A percentile compares a stretch with the other conserved stretches of the same genome.
Evolutionary conservation across 2,113 vertebrate species (phyloP).

Genomic region (Melanerpes formicivorus): DNA sequence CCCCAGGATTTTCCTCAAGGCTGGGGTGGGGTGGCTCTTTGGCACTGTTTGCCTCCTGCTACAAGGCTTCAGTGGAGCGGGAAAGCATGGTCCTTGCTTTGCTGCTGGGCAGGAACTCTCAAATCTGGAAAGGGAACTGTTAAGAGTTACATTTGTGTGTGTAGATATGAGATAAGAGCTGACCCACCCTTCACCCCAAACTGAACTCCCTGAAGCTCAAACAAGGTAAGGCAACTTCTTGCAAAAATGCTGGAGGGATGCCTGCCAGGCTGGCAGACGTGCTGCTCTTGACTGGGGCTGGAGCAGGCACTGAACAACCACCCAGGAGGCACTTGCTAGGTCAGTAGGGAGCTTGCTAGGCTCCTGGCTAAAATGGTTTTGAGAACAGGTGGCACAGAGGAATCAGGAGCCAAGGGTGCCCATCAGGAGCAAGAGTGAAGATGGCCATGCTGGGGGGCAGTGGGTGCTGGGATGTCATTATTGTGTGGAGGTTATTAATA

Average conservation of each 20-base stretch:
- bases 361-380: fast-evolving
- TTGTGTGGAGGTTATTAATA: too few relatives aligned
- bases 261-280: neutral
- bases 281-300: neutral
- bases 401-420: neutral
- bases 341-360: neutral
- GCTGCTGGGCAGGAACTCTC: neutral
- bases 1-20: neutral
- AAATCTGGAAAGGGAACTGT: conserved; percentile 31
- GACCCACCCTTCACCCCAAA: conserved; percentile 55
- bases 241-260: neutral
- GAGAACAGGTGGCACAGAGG: neutral
- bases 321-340: neutral
- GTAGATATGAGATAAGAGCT: conserved; percentile 40
- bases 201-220: conserved; percentile 37
- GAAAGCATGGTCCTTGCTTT: neutral
- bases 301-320: neutral
- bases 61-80: neutral
- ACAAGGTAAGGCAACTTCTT: conserved; percentile 23
- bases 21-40: neutral
- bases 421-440: neutral
- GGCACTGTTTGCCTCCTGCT: neutral
- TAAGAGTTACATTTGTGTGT: neutral
- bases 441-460: fast-evolving
- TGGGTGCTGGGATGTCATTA: neutral